Percentiles rank a stretch among this genome's conserved stretches.
phyloP scores from a whole-genome alignment of 2,113 vertebrate genomes.

The Coreoperca whiteheadi region DNA sequence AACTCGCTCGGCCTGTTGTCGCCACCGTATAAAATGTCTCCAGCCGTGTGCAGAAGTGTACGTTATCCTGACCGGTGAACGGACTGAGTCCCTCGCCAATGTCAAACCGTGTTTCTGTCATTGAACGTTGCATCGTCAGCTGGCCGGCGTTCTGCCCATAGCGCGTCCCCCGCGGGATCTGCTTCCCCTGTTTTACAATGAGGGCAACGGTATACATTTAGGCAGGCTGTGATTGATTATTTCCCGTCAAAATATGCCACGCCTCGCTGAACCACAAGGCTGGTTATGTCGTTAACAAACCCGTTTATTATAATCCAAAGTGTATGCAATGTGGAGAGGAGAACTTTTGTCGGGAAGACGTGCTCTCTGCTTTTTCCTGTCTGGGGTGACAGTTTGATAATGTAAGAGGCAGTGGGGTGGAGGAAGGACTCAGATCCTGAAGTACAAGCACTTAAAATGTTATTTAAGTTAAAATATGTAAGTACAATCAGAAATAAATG shows the following conservation, averaged over 20 bases:
- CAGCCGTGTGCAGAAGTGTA: neutral
- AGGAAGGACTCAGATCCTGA: too few relatives aligned
- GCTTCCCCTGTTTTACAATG: neutral
- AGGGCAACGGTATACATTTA: neutral
- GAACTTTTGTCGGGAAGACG: neutral
- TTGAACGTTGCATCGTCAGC: constrained; percentile 39
- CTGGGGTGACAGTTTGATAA: neutral
- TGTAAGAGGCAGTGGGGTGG: neutral
- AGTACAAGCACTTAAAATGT: too few relatives aligned
- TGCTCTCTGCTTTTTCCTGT: neutral
- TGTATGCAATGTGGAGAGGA: neutral
- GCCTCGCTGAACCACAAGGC: neutral
- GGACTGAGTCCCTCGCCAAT: neutral
- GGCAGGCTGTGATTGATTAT: neutral
- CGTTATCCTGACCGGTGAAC: neutral
- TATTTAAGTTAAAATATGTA: too few relatives aligned
- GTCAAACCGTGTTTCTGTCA: constrained; percentile 34
- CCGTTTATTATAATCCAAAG: neutral
- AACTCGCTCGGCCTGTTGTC: neutral
- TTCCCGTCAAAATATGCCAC: neutral
- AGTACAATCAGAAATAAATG: too few relatives aligned
- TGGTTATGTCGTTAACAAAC: neutral
- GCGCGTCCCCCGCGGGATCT: neutral
- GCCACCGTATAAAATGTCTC: fast-evolving
- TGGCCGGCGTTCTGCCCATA: constrained; percentile 21